Evolutionary conservation across 1,140 invertebrate genomes (phyloP), one percentile per base, ranked within the genome.

Genomic region (Brachionus angularis): DNA sequence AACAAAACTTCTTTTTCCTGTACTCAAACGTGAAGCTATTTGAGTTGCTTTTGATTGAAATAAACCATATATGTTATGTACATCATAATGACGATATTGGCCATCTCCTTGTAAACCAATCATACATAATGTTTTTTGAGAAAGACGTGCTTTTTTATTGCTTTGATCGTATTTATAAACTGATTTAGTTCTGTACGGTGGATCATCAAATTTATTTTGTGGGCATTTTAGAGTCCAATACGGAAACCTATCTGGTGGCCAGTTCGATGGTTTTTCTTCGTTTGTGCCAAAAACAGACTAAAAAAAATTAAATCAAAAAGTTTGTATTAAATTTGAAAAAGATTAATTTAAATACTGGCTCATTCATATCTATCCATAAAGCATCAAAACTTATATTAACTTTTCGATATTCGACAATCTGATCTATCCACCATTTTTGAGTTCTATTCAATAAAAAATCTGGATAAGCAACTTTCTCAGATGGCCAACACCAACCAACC

Each of bases 381-480:
- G 91, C 91, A 78, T 93, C 91, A 78, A 87, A 89, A 58, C 83
- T 81, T 53, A 81, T 73, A 2, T 34, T 50, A 12, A 87, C 78
- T 72, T 91, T 86, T 75, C 90, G 86, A 8, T 82, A 76, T 23
- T 81, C 79, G 25, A 39, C n/a, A 75, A 91, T 81, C 85, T 90
- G 87, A 67, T 85, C 81, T 0, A 85, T 82, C 87, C 90, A 93
- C 78, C 91, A 94, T 2, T 85, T 78, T 1, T 84, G 82, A 0
- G 86, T 84, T 50, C 87, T 86, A 0, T 90, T 89, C 81, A 91
- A 84, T 2, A 88, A 89, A 77, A 93, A 93, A 81, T 94, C 91
- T 0, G 90, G 89, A 85, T 50, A 87, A 93, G 7, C 88, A 87
- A 1, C 89, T 90, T 58, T 53, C 0, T 84, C 84, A 29, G 82